Evolutionary conservation across 2,113 vertebrate species (phyloP), one percentile per base, ranked within the genome.

Genomic region (Ochotona curzoniae): DNA sequence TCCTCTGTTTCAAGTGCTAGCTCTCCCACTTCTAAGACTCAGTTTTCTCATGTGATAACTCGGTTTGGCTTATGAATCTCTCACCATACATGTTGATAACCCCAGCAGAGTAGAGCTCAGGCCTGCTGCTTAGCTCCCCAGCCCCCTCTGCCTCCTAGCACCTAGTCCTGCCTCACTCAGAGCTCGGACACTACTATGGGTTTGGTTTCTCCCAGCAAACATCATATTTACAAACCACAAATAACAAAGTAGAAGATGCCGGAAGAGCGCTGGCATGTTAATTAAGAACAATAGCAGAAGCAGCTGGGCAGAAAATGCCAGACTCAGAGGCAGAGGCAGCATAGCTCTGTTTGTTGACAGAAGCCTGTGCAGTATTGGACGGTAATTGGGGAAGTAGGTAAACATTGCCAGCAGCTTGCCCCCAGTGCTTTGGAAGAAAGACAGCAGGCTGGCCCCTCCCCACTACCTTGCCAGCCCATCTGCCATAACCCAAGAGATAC

Each of bases 271-370:
- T 98, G 97, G 98, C 97, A 98, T 98, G 98, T 98, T 98, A 98
- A 98, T 98, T 98, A 98, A 98, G 98, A 98, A 97, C 98, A 98
- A 98, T 98, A 98, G 98, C 98, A 97, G 98, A 97, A 98, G 98
- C 98, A 98, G 98, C 98, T 98, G 98, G 98, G 96, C 97, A 98
- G 97, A 98, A 98, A 98, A 98, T 98, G 97, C 98, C 98, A 98
- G 97, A 98, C 98, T 98, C 98, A 1, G 98, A 98, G 98, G 98
- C 98, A 98, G 98, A 98, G 98, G 98, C 99, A 98, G 99, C 99
- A 98, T 98, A 99, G 99, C 99, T 99, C 99, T 99, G 99, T 99
- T 99, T 99, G 99, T 99, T 99, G 99, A 99, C 99, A 99, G 99
- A 99, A 99, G 99, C 98, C 98, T 98, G 98, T 97, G 96, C 98